A percentile compares a stretch with the other conserved stretches of the same genome.
phyloP scores from a whole-genome alignment of 1,140 invertebrate genomes.

The Drosophila pectinifera region DNA sequence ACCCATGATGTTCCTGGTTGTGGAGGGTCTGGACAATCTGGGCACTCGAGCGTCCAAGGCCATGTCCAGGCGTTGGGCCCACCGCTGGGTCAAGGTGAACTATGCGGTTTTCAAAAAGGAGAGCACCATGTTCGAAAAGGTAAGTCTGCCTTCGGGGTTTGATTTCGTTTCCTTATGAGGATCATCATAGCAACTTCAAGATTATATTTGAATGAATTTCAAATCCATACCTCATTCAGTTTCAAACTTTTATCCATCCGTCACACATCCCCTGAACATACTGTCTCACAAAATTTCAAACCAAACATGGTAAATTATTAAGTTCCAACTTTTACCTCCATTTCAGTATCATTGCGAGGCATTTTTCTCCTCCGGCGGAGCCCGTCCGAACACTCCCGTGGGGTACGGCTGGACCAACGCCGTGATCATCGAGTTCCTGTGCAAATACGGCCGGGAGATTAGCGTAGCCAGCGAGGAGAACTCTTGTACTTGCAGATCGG shows the following conservation, averaged over 20 bases:
- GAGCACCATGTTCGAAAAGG: constrained; percentile 95
- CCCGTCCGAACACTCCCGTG: constrained; percentile 93
- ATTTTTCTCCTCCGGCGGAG: constrained; percentile 90
- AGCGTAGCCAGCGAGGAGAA: constrained; percentile 27
- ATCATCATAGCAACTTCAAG: too few relatives aligned
- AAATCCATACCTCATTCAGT: background rate
- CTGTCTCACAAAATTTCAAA: background rate
- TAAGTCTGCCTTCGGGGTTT: constrained; percentile 82
- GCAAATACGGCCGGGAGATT: constrained; percentile 87
- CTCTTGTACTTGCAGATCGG: background rate
- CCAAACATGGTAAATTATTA: background rate
- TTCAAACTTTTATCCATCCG: background rate
- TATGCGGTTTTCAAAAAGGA: constrained; percentile 91
- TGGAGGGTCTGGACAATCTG: constrained; percentile 90
- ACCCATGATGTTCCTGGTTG: constrained; percentile 92
- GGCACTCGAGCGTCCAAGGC: constrained; percentile 88
- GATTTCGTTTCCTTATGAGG: too few relatives aligned
- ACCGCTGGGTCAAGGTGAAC: constrained; percentile 93
- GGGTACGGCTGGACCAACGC: constrained; percentile 98
- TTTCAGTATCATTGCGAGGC: constrained; percentile 91
- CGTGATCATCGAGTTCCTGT: constrained; percentile 91
- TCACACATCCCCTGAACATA: background rate
- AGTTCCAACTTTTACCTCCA: constrained; percentile 16
- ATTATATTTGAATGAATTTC: background rate
- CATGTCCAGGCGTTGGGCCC: constrained; percentile 90